Base-by-base conservation (phyloP, 2,113 vertebrate species). In the Eulemur rufifrons region DNA sequence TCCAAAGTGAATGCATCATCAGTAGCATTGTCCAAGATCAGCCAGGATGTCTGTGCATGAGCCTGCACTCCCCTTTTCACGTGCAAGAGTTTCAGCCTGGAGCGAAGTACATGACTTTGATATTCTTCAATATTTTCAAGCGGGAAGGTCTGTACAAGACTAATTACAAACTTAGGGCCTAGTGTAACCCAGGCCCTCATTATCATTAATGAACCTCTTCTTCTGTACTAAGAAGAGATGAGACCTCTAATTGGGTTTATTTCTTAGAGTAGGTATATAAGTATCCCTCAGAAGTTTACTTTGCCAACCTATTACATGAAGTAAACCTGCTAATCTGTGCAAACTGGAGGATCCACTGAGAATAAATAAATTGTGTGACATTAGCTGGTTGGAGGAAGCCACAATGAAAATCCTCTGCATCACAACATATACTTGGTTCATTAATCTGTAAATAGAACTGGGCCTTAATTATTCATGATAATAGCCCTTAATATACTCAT, bases 151-250 rank as follows among this genome's bases (percentile, higher is more conserved):
- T 95, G 78, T 89, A 50, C 95, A 95, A 98, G 98, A 98, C 97
- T 98, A 98, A 98, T 98, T 96, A 97, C 96, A 97, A 98, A 98
- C 95, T 82, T 96, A 82, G 88, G 89, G 93, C 98, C 97, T 96
- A 85, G 91, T 96, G 87, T 73, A 80, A 97, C 89, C 95, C 97
- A 97, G 97, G 92, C 92, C 97, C 96, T 98, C 98, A 97, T 98
- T 98, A 98, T 97, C 97, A 87, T 95, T 98, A 98, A 97, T 98
- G 97, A 97, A 93, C 94, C 95, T 97, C 97, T 97, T 98, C 96
- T 78, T 98, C 98, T 98, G 91, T 93, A 91, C 97, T 97, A n/a
- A 61, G 97, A 88, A 68, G 97, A 98, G 64, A 89, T 6, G 18
- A 56, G 54, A 56, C 95, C 92, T 97, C 94, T 97, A 97, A 95